Percentiles rank a stretch among this genome's conserved stretches.
Conservation (phyloP, 2,888 invertebrate genomes). For the Galerucella nymphaeae region DNA sequence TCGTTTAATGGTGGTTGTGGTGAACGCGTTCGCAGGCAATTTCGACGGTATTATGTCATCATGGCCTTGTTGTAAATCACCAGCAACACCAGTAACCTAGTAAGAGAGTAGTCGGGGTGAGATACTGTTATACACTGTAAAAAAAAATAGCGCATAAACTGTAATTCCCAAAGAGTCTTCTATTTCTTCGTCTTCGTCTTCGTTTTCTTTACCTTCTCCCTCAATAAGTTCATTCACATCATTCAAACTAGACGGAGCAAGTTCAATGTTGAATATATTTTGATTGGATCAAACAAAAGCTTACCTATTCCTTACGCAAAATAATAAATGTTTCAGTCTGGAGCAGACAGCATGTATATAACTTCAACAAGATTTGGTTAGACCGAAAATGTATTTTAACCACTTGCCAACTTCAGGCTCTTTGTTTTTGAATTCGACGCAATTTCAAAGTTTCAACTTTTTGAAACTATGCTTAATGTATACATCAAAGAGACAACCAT, state of each 20-base stretch:
- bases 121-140: conserved; percentile 13
- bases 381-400: background rate
- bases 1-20: conserved; percentile 27
- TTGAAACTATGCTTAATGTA: background rate
- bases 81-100: conserved; percentile 36
- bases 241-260: too few relatives aligned
- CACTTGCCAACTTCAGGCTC: background rate
- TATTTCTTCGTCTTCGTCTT: too few relatives aligned
- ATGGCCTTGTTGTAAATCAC: conserved; percentile 36
- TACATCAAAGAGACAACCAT: background rate
- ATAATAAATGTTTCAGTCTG: too few relatives aligned
- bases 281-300: too few relatives aligned
- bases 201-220: too few relatives aligned
- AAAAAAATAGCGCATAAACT: background rate
- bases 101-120: conserved; percentile 29
- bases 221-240: too few relatives aligned
- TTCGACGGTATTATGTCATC: conserved; percentile 36
- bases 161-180: background rate
- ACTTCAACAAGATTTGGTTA: background rate
- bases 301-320: too few relatives aligned
- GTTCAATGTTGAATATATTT: too few relatives aligned
- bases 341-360: background rate
- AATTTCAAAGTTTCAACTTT: conserved; percentile 1
- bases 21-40: conserved; percentile 32
- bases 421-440: background rate